phyloP scores from a whole-genome alignment of 2,797 vertebrate genomes.

The Trematomus bernacchii region DNA sequence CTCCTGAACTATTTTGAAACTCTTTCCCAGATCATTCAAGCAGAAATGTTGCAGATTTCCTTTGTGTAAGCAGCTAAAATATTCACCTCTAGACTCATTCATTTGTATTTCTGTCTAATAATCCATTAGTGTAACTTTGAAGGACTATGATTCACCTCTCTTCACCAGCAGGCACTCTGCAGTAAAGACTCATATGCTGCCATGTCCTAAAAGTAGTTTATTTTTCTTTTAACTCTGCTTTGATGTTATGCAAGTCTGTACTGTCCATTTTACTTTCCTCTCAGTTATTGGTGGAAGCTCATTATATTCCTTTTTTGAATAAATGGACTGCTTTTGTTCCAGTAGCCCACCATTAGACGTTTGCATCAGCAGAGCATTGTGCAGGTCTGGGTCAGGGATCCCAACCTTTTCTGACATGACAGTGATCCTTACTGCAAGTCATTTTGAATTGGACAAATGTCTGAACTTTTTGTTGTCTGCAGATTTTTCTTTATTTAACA shows the following conservation, averaged over 20 bases:
- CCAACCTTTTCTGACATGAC: neutral
- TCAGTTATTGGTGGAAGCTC: constrained; percentile 14
- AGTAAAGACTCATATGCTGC: constrained; percentile 38
- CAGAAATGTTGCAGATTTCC: constrained; percentile 4
- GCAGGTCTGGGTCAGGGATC: constrained; percentile 1
- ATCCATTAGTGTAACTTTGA: constrained; percentile 52
- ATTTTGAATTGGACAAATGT: neutral
- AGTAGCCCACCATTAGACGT: constrained; percentile 28
- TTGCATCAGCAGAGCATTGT: constrained; percentile 54
- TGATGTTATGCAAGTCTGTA: constrained; percentile 20
- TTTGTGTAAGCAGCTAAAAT: constrained; percentile 32
- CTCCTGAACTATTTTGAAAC: constrained; percentile 3
- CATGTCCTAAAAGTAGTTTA: constrained; percentile 31
- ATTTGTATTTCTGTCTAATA: constrained; percentile 50
- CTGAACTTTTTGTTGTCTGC: constrained; percentile 19
- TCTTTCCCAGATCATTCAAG: constrained; percentile 20
- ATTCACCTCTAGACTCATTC: constrained; percentile 28
- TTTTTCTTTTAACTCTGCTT: constrained; percentile 22
- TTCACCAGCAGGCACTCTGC: constrained; percentile 26
- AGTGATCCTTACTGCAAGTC: constrained; percentile 9
- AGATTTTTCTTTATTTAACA: constrained; percentile 14
- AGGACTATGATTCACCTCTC: constrained; percentile 44
- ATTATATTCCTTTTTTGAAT: constrained; percentile 22
- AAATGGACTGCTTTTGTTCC: constrained; percentile 43
- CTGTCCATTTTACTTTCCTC: constrained; percentile 32